Conservation (phyloP, 2,113 vertebrate genomes). For the Cyrtonyx montezumae region DNA sequence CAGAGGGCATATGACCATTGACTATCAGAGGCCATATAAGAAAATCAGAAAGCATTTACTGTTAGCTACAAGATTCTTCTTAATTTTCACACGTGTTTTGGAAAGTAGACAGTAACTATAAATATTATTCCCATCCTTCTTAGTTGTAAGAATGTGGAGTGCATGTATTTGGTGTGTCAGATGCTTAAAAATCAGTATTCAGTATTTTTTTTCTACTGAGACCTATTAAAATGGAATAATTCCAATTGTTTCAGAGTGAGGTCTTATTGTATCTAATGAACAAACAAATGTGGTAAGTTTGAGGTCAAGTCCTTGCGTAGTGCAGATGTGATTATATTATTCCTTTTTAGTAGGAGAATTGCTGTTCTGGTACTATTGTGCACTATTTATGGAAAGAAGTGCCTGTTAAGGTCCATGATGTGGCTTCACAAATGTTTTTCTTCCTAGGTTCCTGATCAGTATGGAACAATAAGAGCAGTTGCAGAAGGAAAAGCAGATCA, state of each 20-base stretch:
- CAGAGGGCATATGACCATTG: neutral
- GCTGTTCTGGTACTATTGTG: neutral
- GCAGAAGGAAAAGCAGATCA: slow-evolving; percentile 95
- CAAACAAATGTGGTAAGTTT: neutral
- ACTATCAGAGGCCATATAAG: no score
- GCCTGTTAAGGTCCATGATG: neutral
- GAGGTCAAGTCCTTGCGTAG: neutral
- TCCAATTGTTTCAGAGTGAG: neutral
- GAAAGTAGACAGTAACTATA: neutral
- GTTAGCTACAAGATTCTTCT: neutral
- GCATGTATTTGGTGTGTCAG: neutral
- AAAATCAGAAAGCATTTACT: neutral
- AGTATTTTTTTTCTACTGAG: neutral
- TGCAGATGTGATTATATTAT: neutral
- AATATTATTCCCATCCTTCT: neutral
- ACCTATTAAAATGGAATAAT: neutral
- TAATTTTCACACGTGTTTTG: neutral
- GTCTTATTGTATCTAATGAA: neutral
- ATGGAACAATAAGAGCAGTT: slow-evolving; percentile 93
- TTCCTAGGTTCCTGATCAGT: slow-evolving; percentile 93
- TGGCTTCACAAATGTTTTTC: slow-evolving; percentile 26
- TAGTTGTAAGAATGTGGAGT: neutral
- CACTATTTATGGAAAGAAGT: neutral
- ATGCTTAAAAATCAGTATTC: neutral
- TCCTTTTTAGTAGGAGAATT: neutral